phyloP scores from a whole-genome alignment of 1,140 invertebrate species.

The Euwallacea fornicatus region DNA sequence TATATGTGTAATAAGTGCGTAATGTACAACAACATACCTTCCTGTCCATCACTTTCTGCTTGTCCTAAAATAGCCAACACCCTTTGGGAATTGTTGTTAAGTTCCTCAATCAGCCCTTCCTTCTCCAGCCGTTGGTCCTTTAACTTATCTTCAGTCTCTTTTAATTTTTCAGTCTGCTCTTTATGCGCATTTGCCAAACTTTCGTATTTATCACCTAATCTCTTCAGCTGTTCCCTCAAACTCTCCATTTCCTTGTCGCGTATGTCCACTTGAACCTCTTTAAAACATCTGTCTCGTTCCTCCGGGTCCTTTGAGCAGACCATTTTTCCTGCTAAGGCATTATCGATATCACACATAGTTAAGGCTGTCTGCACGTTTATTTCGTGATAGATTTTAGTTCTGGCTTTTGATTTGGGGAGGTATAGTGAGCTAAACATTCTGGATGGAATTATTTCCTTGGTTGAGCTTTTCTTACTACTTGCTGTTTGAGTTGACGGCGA shows the following conservation, averaged over 20 bases:
- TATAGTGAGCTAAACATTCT: slow-evolving; percentile 47
- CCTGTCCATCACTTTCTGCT: slow-evolving; percentile 37
- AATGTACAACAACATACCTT: slow-evolving; percentile 16
- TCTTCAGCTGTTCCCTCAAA: slow-evolving; percentile 61
- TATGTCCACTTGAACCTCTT: slow-evolving; percentile 70
- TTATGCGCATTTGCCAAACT: slow-evolving; percentile 48
- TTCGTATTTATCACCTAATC: slow-evolving; percentile 51
- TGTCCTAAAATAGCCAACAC: slow-evolving; percentile 69
- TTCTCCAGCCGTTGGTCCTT: slow-evolving; percentile 69
- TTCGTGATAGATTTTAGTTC: slow-evolving; percentile 78
- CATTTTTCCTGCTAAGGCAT: slow-evolving; percentile 64
- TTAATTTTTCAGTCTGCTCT: slow-evolving; percentile 55
- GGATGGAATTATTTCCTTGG: slow-evolving; percentile 52
- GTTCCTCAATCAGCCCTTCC: slow-evolving; percentile 68
- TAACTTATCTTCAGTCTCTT: slow-evolving; percentile 58
- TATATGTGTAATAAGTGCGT: not conserved
- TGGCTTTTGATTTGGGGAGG: slow-evolving; percentile 55
- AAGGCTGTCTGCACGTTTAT: slow-evolving; percentile 73
- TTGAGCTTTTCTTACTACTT: slow-evolving; percentile 49
- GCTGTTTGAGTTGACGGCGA: slow-evolving; percentile 42
- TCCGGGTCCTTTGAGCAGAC: slow-evolving; percentile 51
- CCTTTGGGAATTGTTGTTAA: slow-evolving; percentile 70
- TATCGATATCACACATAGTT: slow-evolving; percentile 69
- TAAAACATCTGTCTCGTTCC: slow-evolving; percentile 47
- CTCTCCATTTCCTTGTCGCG: slow-evolving; percentile 63